Evolutionary conservation across 1,140 invertebrate genomes (phyloP), one percentile per base, ranked within the genome.

Genomic region (Hormaphis cornu): DNA sequence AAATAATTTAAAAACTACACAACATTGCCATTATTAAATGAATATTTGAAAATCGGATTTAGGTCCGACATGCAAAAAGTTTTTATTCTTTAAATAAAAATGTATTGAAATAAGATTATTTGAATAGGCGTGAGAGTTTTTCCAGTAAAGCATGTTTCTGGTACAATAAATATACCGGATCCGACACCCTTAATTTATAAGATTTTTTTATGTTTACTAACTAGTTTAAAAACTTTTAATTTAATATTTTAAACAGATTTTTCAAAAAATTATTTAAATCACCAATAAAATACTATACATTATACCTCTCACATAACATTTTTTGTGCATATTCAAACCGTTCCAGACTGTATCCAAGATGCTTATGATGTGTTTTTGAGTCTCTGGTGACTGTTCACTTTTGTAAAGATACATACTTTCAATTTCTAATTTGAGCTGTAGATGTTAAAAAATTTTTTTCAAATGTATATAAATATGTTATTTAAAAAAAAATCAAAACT

Each of bases 331-430:
- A 77, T 95, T 95, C 12, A 96, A 79, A 76, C 92, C 87, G 22
- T 86, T 80, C 73, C 89, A 81, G 2, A 95, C 85, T 76, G 90
- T 85, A 58, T 83, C 83, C 24, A 95, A 80, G 73, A 95, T 85
- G 12, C 85, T 84, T 24, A 87, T 83, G 35, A 95, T 78, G 69
- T 85, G 83, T 44, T 74, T 70, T 70, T 79, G 79, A 8, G 80
- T 76, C 24, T 69, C 79, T 69, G 83, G 83, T 33, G 85, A 81
- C 10, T 84, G 82, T 28, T 83, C 81, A 42, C 83, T 81, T 72
- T 83, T 82, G 1, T 89, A 91, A 48, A 93, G 80, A 75, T 92
- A 93, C 70, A 83, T 82, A 70, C 84, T 87, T 79, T 93, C 88
- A 74, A 89, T 82, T 79, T 93, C 89, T 82, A 91, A 84, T 70